phyloP scores from a whole-genome alignment of 2,888 invertebrate species.

The Acanthosepion lycidas region DNA sequence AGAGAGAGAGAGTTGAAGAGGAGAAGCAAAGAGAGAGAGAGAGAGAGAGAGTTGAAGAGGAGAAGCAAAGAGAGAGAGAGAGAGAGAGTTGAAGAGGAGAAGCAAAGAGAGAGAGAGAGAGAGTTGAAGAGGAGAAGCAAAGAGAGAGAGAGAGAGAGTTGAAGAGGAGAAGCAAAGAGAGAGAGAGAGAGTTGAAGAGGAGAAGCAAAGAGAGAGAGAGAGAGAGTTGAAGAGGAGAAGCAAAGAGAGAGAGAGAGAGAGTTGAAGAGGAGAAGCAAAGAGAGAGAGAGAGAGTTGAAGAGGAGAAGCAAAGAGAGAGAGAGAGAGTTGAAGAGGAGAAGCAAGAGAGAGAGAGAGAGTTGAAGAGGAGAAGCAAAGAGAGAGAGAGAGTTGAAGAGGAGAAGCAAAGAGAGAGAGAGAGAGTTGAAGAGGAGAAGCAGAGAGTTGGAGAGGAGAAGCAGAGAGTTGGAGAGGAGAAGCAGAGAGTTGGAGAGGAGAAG shows the following conservation, averaged over 20 bases:
- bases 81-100: background rate
- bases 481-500: background rate
- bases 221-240: too few species aligned
- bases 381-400: background rate
- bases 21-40: background rate
- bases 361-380: background rate
- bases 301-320: too few species aligned
- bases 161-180: background rate
- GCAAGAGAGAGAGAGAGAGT: background rate
- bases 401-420: too few species aligned
- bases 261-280: too few species aligned
- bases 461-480: background rate
- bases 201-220: background rate
- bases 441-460: background rate
- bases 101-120: background rate
- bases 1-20: background rate
- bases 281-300: background rate
- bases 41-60: background rate
- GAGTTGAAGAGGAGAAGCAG: rapidly evolving
- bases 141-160: background rate
- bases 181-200: background rate
- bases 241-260: background rate
- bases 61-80: too few species aligned
- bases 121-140: background rate
- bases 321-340: background rate